A percentile compares a stretch with the other conserved stretches of the same genome.
Conservation (phyloP, 2,797 vertebrate species). For the Lemur catta region DNA sequence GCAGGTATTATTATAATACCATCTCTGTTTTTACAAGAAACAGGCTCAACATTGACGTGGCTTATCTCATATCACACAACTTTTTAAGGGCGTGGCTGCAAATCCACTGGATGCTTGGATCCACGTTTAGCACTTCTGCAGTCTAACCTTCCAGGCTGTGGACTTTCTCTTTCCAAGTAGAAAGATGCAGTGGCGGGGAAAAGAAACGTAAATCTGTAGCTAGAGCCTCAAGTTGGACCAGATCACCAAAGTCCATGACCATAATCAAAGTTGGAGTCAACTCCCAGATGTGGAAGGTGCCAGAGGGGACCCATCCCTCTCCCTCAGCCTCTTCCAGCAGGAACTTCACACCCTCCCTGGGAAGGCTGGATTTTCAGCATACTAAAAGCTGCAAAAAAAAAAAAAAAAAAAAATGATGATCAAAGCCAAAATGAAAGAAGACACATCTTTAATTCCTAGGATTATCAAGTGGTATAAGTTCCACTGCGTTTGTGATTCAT, state of each 20-base stretch:
- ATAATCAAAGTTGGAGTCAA: not conserved
- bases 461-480: not conserved
- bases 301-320: not conserved
- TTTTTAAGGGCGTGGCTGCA: not conserved
- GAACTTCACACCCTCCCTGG: not conserved
- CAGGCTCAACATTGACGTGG: not conserved
- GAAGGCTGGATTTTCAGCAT: not conserved
- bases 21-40: conserved; percentile 18
- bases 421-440: not conserved
- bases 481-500: not conserved
- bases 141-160: not conserved
- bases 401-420: not conserved
- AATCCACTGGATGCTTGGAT: not conserved
- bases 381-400: not conserved
- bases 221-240: not conserved
- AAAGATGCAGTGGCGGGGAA: not conserved
- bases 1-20: not conserved
- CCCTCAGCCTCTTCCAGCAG: not conserved
- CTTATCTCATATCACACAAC: not conserved
- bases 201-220: not conserved
- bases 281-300: not conserved
- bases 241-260: not conserved
- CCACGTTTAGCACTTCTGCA: not conserved
- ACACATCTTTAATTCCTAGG: not conserved
- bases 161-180: not conserved